Base-by-base conservation (phyloP, 2,113 vertebrate genomes). In the Nematolebias whitei region DNA sequence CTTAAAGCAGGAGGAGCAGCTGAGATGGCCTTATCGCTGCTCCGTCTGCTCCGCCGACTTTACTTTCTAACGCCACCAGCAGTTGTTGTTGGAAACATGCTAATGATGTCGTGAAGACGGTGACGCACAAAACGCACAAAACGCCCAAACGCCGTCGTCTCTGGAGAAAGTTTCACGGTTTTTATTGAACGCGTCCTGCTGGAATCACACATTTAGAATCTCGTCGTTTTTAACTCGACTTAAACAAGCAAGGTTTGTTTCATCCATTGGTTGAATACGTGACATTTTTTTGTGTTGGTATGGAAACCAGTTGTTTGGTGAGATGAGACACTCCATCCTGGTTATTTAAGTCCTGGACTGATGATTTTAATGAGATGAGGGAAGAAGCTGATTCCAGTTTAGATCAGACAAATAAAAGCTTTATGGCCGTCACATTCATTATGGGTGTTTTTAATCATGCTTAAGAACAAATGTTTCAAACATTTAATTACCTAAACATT, bases 1-100 rank as follows among this genome's bases (percentile, higher is more conserved):
- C 86, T 81, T 78, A 71, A 74, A 84, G 82, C 80, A 85, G 85
- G 71, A 71, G 63, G 51, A 76, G 78, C 85, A 82, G 83, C 79
- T 85, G 85, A 89, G 60, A 48, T n/a, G 0, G 53, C 55, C 73
- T 71, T 0, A 6, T 66, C 68, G n/a, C 62, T 11, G 57, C 74
- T 14, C 79, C 76, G 74, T 65, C 83, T 84, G 81, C 60, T 77
- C 71, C 0, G 19, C 4, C 48, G 15, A 75, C 78, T 73, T 52
- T 45, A 12, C 57, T 15, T 50, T 15, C 63, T 76, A 8, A 72
- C 63, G 45, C 68, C 73, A 60, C 23, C 79, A 68, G 65, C 76
- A 18, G 24, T 80, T 55, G 56, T 73, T 77, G 83, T 76, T 77
- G 56, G 67, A 54, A 59, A 29, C 74, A 74, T 71, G 79, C 83